Percentiles rank a stretch among this genome's conserved stretches.
Conservation (phyloP, 2,888 invertebrate species). For the Hymenopus coronatus region DNA sequence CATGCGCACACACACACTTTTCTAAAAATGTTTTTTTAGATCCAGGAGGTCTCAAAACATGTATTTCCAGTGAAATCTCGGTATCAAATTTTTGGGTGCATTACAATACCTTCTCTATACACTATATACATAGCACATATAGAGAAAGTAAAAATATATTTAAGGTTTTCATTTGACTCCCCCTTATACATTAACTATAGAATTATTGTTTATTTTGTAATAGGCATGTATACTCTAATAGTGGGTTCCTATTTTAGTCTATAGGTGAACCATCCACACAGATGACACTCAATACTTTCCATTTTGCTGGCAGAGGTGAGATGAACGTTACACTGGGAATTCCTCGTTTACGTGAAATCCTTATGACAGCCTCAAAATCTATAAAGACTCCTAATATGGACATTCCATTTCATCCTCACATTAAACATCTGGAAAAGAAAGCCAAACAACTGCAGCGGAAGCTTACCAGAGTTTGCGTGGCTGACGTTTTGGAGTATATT, state of each 20-base stretch:
- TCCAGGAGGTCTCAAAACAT: too few relatives aligned
- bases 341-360: constrained; percentile 91
- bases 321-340: constrained; percentile 99
- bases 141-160: too few relatives aligned
- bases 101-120: too few relatives aligned
- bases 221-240: not conserved
- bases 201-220: too few relatives aligned
- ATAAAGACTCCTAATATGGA: constrained; percentile 97
- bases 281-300: constrained; percentile 99
- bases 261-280: constrained; percentile 99
- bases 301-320: constrained; percentile 99
- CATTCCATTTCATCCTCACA: constrained; percentile 68
- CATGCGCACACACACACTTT: too few relatives aligned
- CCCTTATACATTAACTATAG: too few relatives aligned
- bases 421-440: constrained; percentile 51
- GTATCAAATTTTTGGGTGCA: too few relatives aligned
- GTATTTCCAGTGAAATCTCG: too few relatives aligned
- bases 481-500: constrained; percentile 74
- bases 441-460: constrained; percentile 69
- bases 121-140: too few relatives aligned
- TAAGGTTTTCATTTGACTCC: too few relatives aligned
- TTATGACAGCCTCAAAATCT: constrained; percentile 92
- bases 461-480: constrained; percentile 74
- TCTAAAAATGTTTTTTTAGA: too few relatives aligned
- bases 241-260: constrained; percentile 52